phyloP scores from a whole-genome alignment of 2,113 vertebrate genomes.

The Heterocephalus glaber region DNA sequence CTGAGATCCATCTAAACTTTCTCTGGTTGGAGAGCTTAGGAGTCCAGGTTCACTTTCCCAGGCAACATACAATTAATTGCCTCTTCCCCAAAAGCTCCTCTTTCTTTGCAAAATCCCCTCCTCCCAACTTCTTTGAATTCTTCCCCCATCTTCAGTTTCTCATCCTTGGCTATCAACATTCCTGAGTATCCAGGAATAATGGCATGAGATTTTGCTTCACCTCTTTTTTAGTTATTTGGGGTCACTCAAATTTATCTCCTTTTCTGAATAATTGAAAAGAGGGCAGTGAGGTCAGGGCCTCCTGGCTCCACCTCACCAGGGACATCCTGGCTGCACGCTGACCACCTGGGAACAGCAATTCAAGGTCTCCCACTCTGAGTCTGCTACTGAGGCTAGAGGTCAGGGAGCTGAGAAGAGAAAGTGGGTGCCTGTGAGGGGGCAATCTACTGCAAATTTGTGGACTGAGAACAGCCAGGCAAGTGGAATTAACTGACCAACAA shows the following conservation, averaged over 20 bases:
- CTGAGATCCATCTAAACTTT: neutral
- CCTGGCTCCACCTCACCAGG: rapidly evolving
- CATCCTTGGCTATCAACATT: neutral
- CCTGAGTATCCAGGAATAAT: neutral
- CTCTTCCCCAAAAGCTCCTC: neutral
- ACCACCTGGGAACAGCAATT: neutral
- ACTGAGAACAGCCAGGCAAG: neutral
- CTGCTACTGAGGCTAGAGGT: neutral
- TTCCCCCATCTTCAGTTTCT: neutral
- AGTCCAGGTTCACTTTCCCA: neutral
- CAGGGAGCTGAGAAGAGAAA: neutral
- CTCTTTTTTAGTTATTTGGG: neutral
- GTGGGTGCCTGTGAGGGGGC: neutral
- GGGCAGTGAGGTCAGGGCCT: neutral
- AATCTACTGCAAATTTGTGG: slow-evolving; percentile 26
- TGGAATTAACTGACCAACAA: slow-evolving; percentile 15
- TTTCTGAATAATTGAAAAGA: neutral
- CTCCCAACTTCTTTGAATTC: neutral
- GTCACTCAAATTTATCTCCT: neutral
- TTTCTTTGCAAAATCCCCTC: neutral
- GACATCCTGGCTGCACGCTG: neutral
- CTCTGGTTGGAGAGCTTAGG: neutral
- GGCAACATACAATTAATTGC: neutral
- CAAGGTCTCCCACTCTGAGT: neutral
- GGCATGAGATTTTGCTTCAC: neutral